These are phyloP conservation scores for Tachysurus fulvidraco DNA, from an alignment of 2,113 vertebrate genomes.

Conservation along the genomic window DNA sequence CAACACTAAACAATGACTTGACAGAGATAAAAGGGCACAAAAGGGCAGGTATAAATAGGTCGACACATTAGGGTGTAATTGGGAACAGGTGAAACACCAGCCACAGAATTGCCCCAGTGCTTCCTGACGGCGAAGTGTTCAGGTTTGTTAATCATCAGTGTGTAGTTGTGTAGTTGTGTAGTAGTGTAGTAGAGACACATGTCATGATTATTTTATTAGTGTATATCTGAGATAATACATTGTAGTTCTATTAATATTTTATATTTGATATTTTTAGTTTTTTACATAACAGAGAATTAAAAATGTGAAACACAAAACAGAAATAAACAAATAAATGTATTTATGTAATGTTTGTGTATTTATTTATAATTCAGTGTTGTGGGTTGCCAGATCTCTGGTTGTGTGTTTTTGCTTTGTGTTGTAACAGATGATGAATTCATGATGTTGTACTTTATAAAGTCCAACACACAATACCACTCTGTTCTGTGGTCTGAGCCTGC, in stretches of 20 bases:
- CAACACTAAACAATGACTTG: too few species aligned
- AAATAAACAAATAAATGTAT: not conserved
- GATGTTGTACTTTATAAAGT: not conserved
- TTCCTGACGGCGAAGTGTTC: not conserved
- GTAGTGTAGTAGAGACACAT: not conserved
- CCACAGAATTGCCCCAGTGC: too few species aligned
- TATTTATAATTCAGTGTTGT: not conserved
- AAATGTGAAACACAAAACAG: too few species aligned
- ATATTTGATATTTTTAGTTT: too few species aligned
- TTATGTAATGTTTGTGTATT: not conserved
- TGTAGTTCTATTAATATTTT: too few species aligned
- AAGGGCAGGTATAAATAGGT: too few species aligned
- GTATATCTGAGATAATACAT: too few species aligned
- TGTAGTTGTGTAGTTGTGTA: not conserved
- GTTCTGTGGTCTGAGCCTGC: constrained; percentile 47
- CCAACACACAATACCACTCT: constrained; percentile 56
- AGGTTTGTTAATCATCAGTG: not conserved
- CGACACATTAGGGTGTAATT: too few species aligned
- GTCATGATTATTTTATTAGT: not conserved
- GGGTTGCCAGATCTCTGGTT: not conserved
- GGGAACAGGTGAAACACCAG: too few species aligned
- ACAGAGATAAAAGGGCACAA: too few species aligned
- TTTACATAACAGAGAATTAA: too few species aligned
- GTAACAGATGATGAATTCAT: constrained; percentile 8
- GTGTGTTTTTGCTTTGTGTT: not conserved